Evolutionary conservation across 2,113 vertebrate species (phyloP).

Genomic region (Planiliza haematocheilus): DNA sequence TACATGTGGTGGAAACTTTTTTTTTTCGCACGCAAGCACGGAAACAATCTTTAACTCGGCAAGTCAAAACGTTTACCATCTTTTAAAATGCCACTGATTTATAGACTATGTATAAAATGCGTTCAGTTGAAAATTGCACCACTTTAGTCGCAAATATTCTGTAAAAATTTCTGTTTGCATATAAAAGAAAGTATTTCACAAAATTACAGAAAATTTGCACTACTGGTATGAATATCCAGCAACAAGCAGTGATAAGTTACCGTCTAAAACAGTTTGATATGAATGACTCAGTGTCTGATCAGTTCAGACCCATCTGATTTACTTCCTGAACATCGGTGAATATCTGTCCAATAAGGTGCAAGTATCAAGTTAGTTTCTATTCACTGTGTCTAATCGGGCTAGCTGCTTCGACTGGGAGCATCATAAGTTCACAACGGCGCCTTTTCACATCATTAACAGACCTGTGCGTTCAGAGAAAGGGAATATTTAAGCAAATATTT

Average conservation of each 20-base stretch:
- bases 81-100: too few species aligned
- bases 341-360: background rate
- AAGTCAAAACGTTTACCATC: too few species aligned
- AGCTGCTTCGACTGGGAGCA: background rate
- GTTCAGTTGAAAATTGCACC: too few species aligned
- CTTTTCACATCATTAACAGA: background rate
- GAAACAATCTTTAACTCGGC: too few species aligned
- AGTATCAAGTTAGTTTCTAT: background rate
- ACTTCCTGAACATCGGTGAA: slow-evolving; percentile 10
- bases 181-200: background rate
- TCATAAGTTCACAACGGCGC: background rate
- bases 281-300: background rate
- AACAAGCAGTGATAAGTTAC: background rate
- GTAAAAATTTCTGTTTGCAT: too few species aligned
- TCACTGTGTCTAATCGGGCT: background rate
- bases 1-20: too few species aligned
- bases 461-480: too few species aligned
- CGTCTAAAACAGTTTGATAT: background rate
- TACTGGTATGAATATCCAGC: too few species aligned
- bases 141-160: too few species aligned
- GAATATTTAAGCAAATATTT: background rate
- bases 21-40: too few species aligned
- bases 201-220: background rate
- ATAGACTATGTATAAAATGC: too few species aligned
- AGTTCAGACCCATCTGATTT: background rate